phyloP scores from a whole-genome alignment of 2,113 vertebrate species.

The Lepus timidus region DNA sequence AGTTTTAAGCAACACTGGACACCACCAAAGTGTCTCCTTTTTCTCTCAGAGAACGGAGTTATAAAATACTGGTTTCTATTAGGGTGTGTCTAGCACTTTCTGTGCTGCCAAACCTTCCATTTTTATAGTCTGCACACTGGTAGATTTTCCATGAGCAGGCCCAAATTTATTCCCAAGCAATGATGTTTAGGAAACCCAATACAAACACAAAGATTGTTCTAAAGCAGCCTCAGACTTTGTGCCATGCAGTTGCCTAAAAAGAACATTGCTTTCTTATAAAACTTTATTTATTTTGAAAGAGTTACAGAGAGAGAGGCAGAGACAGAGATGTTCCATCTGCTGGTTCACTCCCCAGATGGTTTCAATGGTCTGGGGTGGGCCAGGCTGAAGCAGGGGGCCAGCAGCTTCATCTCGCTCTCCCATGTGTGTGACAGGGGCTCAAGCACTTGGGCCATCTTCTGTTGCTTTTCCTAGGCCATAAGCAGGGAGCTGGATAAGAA shows the following conservation, averaged over 20 bases:
- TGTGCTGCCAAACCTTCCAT: constrained; percentile 63
- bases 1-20: constrained; percentile 65
- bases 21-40: constrained; percentile 26
- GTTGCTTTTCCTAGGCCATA: no score
- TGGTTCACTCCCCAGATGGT: no score
- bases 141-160: constrained; percentile 79
- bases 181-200: constrained; percentile 54
- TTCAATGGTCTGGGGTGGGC: no score
- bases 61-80: constrained; percentile 68
- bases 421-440: no score
- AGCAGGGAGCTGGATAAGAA: no score
- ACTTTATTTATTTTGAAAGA: no score
- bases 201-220: constrained; percentile 62
- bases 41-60: constrained; percentile 47
- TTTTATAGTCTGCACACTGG: constrained; percentile 72
- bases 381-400: no score
- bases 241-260: constrained; percentile 20
- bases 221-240: constrained; percentile 56
- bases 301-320: no score
- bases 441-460: no score
- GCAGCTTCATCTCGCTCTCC: no score
- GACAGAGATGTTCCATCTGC: no score
- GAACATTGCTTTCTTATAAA: background rate
- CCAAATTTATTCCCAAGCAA: constrained; percentile 71
- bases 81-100: constrained; percentile 74